Evolutionary conservation across 2,113 vertebrate genomes (phyloP), one percentile per base, ranked within the genome.

Genomic region (Natator depressus): DNA sequence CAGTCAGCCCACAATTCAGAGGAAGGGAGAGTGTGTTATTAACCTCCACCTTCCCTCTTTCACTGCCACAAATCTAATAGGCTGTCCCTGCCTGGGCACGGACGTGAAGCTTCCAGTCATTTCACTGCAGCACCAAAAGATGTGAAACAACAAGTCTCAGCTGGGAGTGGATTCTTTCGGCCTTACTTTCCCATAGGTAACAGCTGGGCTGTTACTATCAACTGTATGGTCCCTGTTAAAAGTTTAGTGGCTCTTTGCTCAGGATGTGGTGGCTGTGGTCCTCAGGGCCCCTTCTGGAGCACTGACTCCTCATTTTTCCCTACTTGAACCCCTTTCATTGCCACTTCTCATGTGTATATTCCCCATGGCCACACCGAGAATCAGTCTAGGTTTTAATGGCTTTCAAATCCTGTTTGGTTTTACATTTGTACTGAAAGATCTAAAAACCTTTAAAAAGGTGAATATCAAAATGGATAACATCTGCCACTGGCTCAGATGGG

Each of bases 21-120:
- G 83, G 35, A 89, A 89, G 92, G 82, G 75, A 89, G 55, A 80
- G 85, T 62, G 46, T 42, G 42, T 82, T 69, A 86, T 89, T 93
- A 93, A 93, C 92, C 92, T 89, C 88, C 88, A 65, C 92, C 80
- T 79, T 85, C 62, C 31, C 51, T 54, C 78, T 85, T 80, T 93
- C 83, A 80, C 51, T 76, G 83, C 62, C 53, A 79, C 89, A 89
- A 82, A 93, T 89, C 78, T 89, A 86, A 86, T 78, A 83, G 80
- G 50, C 51, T 82, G 79, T 85, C 22, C 50, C 62, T 76, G 87
- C 75, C 92, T 87, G 49, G 54, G 75, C 59, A 84, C 83, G 46
- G 87, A 85, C 83, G 46, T 31, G 17, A 89, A 47, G 78, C 92
- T 89, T 89, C 82, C 79, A 89, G 59, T 55, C 53, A 87, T 78